Percentiles rank a stretch among this genome's conserved stretches.
phyloP scores from a whole-genome alignment of 2,113 vertebrate species.

The Notiomystis cincta region DNA sequence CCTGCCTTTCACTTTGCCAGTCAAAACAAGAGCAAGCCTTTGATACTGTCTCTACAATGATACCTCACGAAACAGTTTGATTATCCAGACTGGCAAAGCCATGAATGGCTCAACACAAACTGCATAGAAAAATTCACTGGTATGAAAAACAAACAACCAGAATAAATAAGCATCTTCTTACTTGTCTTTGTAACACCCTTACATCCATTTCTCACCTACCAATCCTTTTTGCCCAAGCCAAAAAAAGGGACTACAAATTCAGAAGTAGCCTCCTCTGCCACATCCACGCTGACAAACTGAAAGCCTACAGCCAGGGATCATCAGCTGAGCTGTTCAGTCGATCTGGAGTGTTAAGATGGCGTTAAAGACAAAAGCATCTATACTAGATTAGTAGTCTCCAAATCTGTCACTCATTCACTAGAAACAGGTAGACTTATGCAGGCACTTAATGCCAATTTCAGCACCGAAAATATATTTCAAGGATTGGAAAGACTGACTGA shows the following conservation, averaged over 20 bases:
- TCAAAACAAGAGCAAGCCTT: background rate
- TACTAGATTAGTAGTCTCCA: background rate
- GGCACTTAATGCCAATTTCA: conserved; percentile 2
- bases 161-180: background rate
- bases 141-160: background rate
- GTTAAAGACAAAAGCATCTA: background rate
- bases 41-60: background rate
- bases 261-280: background rate
- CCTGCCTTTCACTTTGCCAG: background rate
- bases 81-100: background rate
- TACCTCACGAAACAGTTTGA: background rate
- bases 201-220: background rate
- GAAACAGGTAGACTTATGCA: background rate
- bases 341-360: background rate
- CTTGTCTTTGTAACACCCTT: background rate
- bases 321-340: background rate
- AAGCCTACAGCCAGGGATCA: background rate
- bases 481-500: background rate
- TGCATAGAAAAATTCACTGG: background rate
- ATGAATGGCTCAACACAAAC: background rate
- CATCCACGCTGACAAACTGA: background rate
- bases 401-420: background rate
- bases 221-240: background rate
- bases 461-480: background rate
- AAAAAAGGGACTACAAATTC: background rate